phyloP scores from a whole-genome alignment of 2,113 vertebrate species.

The Micronisus gabar region DNA sequence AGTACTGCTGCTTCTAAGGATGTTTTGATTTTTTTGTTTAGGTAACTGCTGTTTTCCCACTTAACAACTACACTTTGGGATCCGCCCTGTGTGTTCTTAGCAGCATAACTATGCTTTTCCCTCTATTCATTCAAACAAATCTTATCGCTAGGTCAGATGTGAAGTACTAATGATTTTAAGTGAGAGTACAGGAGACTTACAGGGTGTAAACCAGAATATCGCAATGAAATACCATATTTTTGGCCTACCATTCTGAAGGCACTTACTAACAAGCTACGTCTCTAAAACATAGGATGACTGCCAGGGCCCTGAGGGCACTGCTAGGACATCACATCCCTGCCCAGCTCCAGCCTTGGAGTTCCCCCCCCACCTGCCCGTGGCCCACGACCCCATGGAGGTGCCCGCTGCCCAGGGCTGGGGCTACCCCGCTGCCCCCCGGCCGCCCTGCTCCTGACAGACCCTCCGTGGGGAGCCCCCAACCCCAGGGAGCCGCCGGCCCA shows the following conservation, averaged over 20 bases:
- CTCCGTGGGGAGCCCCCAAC: not conserved
- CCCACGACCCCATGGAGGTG: not conserved
- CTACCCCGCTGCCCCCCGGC: rapidly evolving
- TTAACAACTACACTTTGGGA: not conserved
- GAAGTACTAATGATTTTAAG: not conserved
- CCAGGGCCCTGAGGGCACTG: not conserved
- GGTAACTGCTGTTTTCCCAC: not conserved
- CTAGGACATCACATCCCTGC: not conserved
- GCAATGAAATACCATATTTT: not conserved
- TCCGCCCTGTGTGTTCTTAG: not conserved
- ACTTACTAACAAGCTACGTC: not conserved
- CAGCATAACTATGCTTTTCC: not conserved
- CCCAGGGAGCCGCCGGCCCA: rapidly evolving
- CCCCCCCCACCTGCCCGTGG: too few relatives aligned
- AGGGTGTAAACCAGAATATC: not conserved
- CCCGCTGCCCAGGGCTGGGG: not conserved
- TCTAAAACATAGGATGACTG: not conserved
- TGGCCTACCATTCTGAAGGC: not conserved
- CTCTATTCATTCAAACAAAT: not conserved
- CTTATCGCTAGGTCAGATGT: not conserved
- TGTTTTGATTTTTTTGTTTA: not conserved
- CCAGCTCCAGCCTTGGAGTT: not conserved
- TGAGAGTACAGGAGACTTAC: not conserved
- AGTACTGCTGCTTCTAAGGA: not conserved
- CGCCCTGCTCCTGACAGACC: rapidly evolving